Evolutionary conservation across 35 echinoderm and acorn worm species (phyloP).

Genomic region (Lytechinus pictus): DNA sequence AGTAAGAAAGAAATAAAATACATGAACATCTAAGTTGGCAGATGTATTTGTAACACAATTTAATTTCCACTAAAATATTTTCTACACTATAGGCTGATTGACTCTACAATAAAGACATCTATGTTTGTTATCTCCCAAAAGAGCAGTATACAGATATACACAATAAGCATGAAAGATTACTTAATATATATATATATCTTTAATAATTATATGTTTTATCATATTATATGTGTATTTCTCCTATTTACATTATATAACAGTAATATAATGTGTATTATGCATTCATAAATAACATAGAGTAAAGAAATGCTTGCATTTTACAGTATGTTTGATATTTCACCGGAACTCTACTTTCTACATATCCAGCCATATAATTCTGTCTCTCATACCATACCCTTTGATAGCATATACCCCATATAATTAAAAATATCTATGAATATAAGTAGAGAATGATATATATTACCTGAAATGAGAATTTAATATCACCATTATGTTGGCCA

Average conservation of each 20-base stretch:
- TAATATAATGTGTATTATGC: neutral
- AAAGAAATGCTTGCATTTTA: neutral
- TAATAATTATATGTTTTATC: slow-evolving; percentile 7
- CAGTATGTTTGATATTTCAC: neutral
- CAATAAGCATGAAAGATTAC: slow-evolving; percentile 14
- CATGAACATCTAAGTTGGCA: neutral
- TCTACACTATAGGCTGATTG: neutral
- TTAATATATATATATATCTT: slow-evolving; percentile 13
- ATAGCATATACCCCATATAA: neutral
- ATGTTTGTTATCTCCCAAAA: neutral
- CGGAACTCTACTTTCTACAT: neutral
- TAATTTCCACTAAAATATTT: neutral
- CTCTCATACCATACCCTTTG: neutral
- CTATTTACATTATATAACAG: neutral
- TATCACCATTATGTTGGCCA: neutral
- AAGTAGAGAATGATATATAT: neutral
- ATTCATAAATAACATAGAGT: neutral
- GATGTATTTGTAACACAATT: neutral
- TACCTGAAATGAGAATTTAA: neutral
- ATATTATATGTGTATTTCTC: neutral
- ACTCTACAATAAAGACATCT: neutral
- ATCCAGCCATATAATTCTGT: neutral
- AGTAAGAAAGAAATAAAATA: neutral
- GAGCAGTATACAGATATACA: slow-evolving; percentile 38
- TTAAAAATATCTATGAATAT: neutral